Base-by-base conservation (phyloP, 2,888 invertebrate species). In the Tigriopus californicus region DNA sequence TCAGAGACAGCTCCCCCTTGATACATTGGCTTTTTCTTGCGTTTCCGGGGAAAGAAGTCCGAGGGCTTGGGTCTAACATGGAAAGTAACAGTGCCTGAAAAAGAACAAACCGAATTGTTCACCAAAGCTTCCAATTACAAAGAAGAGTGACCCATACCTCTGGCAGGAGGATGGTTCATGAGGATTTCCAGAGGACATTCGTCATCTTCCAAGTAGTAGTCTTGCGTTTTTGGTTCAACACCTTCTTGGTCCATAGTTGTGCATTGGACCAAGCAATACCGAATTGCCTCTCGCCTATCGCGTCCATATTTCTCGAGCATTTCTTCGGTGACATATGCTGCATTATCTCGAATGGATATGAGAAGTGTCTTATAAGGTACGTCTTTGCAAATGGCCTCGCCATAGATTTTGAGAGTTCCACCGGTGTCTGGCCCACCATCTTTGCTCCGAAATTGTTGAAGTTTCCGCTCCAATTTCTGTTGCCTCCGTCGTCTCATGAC, bases 341-440 rank as follows among this genome's bases (percentile, higher is more conserved):
- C 94, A 59, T 84, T 82, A 74, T 98, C 98, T 62, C 86, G 79
- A 58, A 92, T 85, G 18, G 94, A 92, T 64, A 98, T 77, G 66
- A 98, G 77, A 59, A 98, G 76, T 8, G 97, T 97, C 75, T 98
- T 97, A 75, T 99, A 98, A 55, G 98, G 97, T 68, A 95, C 92
- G 73, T 94, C 94, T 66, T 46, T 46, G 33, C 58, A 58, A 6
- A 58, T 33, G 15, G 58, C 48, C 12, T 58, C 58, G 10, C 58
- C 58, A 49, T 66, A 61, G n/a, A 63, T 62, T 71, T 89, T 86
- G 49, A 90, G 73, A 2, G 88, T 88, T 57, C 88, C 88, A 61
- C 88, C 87, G 47, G 91, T 90, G 70, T 92, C 92, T 6, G 91
- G 90, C 1, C 91, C 91, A 49, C 94, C 94, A 68, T 94, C 92